Evolutionary conservation across 1,140 invertebrate genomes (phyloP).

Genomic region (Zophobas atratus): DNA sequence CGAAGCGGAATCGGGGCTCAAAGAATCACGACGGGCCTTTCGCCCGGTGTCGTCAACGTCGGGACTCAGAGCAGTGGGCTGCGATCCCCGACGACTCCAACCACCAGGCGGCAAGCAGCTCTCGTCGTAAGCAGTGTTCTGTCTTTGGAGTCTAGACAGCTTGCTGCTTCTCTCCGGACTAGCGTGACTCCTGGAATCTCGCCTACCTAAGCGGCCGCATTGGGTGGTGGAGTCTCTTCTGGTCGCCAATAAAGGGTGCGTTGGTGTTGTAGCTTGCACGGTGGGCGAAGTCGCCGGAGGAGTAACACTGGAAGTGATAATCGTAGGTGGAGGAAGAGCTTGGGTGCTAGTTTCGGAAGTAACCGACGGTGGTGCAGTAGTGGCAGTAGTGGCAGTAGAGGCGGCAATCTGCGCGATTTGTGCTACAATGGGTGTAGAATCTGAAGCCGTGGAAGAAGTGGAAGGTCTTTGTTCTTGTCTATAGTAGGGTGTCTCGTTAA

Average conservation of each 20-base stretch:
- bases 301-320: conserved; percentile 85
- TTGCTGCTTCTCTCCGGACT: conserved; percentile 79
- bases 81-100: conserved; percentile 78
- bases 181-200: conserved; percentile 75
- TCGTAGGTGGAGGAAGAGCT: conserved; percentile 82
- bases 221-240: conserved; percentile 89
- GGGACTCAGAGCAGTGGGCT: conserved; percentile 86
- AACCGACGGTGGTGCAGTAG: conserved; percentile 42
- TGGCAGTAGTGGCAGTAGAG: conserved; percentile 46
- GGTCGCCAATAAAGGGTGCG: conserved; percentile 76
- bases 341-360: conserved; percentile 72
- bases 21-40: conserved; percentile 84
- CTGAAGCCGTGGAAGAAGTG: conserved; percentile 82
- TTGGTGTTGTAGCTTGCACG: conserved; percentile 71
- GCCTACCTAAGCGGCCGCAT: conserved; percentile 75
- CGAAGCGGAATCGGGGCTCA: conserved; percentile 90
- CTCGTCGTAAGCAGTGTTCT: conserved; percentile 92
- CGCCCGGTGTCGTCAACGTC: conserved; percentile 77
- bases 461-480: conserved; percentile 82
- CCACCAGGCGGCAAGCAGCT: conserved; percentile 79
- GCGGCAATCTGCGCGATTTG: conserved; percentile 41
- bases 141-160: conserved; percentile 82
- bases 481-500: conserved; percentile 63
- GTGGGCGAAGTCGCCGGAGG: conserved; percentile 80
- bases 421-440: conserved; percentile 71